Evolutionary conservation across 2,888 invertebrate species (phyloP).

Genomic region (Athalia rosae): DNA sequence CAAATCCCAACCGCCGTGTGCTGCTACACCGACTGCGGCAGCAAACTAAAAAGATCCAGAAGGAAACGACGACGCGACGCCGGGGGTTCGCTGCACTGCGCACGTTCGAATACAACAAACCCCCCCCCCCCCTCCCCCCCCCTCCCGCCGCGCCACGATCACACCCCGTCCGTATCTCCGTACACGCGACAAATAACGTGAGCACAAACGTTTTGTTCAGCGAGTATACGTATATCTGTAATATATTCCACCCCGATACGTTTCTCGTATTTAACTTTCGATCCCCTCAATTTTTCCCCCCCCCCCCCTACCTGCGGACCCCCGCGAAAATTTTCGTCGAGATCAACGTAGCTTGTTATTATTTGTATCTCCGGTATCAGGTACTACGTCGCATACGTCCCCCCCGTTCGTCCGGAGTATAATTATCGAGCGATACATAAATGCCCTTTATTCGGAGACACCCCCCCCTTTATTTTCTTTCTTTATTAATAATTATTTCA

Average conservation of each 20-base stretch:
- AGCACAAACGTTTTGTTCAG: too few species aligned
- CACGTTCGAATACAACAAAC: slow-evolving; percentile 35
- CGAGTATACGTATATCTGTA: too few species aligned
- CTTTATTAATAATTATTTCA: too few species aligned
- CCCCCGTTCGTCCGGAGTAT: slow-evolving; percentile 30
- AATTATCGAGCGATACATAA: not conserved
- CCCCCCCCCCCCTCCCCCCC: too few species aligned
- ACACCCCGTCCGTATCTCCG: too few species aligned
- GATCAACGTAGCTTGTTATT: not conserved
- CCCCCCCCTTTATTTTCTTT: too few species aligned
- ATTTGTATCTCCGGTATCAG: not conserved
- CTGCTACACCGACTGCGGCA: slow-evolving; percentile 30
- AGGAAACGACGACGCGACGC: not conserved
- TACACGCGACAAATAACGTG: too few species aligned
- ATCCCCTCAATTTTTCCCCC: too few species aligned
- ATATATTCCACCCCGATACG: too few species aligned
- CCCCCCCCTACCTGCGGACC: too few species aligned
- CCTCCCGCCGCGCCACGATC: too few species aligned
- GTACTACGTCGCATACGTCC: slow-evolving; percentile 17
- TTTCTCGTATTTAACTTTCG: too few species aligned
- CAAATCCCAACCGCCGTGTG: not conserved
- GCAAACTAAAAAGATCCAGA: slow-evolving; percentile 26
- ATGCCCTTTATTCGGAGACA: not conserved
- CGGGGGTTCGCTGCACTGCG: slow-evolving; percentile 43
- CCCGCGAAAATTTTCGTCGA: not conserved